Percentiles rank a stretch among this genome's conserved stretches.
Evolutionary conservation across 2,888 invertebrate genomes (phyloP).

Genomic region (Onchidella celtica): DNA sequence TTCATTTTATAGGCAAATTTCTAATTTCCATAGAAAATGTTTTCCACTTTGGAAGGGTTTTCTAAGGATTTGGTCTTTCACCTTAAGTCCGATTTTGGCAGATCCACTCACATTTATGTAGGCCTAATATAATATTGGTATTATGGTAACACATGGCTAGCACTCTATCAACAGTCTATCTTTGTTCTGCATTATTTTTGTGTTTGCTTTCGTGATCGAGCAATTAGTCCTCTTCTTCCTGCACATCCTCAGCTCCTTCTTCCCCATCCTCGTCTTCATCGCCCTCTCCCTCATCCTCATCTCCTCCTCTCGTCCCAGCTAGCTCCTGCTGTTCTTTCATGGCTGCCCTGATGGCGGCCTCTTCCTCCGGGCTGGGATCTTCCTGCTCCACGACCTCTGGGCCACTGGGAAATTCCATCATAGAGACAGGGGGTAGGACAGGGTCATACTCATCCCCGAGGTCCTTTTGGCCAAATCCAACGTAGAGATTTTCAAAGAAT

Average conservation of each 20-base stretch:
- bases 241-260: constrained; percentile 45
- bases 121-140: too few species aligned
- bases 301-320: constrained; percentile 59
- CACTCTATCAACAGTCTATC: too few species aligned
- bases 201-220: constrained; percentile 24
- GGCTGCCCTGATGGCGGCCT: constrained; percentile 64
- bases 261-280: constrained; percentile 62
- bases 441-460: constrained; percentile 62
- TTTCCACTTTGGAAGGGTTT: too few species aligned
- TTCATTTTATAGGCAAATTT: too few species aligned
- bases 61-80: too few species aligned
- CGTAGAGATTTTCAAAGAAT: constrained; percentile 66
- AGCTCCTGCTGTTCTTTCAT: constrained; percentile 61
- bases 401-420: constrained; percentile 66
- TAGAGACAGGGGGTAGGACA: constrained; percentile 56
- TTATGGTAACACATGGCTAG: too few species aligned
- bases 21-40: too few species aligned
- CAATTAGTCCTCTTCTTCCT: constrained; percentile 36
- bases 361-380: constrained; percentile 69
- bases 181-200: too few species aligned
- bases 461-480: constrained; percentile 67
- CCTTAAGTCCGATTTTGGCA: too few species aligned
- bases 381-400: constrained; percentile 69
- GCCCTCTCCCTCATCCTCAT: too few species aligned
- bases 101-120: too few species aligned